A percentile compares a stretch with the other conserved stretches of the same genome.
These are phyloP conservation scores for Argyra leucocephala DNA, from an alignment of 2,888 invertebrate species.

Conservation along the genomic window DNA sequence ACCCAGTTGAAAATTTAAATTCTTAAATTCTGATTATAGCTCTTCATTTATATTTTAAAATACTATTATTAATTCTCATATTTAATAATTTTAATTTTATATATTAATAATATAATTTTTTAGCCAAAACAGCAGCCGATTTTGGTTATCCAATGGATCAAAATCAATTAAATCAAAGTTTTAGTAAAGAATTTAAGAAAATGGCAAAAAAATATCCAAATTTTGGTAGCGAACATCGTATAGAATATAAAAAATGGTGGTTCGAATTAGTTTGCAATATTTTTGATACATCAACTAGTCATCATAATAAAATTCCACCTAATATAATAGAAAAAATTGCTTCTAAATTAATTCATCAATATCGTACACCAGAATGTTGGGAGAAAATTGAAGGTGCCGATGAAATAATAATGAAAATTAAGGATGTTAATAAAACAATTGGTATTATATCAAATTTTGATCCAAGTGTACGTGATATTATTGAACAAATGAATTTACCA, in stretches of 20 bases:
- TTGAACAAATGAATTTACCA: constrained; percentile 35
- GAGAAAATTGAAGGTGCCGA: constrained; percentile 51
- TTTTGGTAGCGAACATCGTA: constrained; percentile 53
- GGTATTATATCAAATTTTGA: constrained; percentile 89
- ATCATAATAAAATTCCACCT: constrained; percentile 24
- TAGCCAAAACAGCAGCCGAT: constrained; percentile 52
- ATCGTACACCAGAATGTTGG: constrained; percentile 58
- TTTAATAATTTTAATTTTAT: too few species aligned
- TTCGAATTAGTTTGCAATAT: constrained; percentile 38
- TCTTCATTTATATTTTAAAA: too few species aligned
- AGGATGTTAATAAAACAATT: constrained; percentile 39
- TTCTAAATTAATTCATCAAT: constrained; percentile 54
- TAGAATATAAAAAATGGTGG: constrained; percentile 80
- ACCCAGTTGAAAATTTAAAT: too few species aligned
- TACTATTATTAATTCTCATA: too few species aligned
- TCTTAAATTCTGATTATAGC: too few species aligned
- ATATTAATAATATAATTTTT: too few species aligned
- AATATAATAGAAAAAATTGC: constrained; percentile 44
- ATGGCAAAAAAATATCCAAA: constrained; percentile 63
- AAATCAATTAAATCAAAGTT: constrained; percentile 43
- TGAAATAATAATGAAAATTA: constrained; percentile 49
- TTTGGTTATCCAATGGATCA: constrained; percentile 47
- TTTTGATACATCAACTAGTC: constrained; percentile 28
- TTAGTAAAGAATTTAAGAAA: constrained; percentile 53
- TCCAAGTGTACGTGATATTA: constrained; percentile 60